These are phyloP conservation scores for Microctonus aethiopoides DNA, from an alignment of 2,888 invertebrate genomes.

Conservation along the genomic window DNA sequence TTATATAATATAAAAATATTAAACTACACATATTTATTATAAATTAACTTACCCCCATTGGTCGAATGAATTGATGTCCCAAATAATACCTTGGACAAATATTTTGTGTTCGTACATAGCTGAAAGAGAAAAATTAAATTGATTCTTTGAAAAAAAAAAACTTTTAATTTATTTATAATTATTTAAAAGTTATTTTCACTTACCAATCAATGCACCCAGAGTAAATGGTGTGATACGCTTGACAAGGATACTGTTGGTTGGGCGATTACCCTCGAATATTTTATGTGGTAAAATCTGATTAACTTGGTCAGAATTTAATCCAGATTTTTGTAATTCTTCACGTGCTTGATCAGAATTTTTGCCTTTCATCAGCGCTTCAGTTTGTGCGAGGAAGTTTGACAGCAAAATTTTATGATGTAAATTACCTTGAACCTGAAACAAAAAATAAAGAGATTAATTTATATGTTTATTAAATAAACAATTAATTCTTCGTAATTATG, in stretches of 20 bases:
- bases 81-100: conserved; percentile 97
- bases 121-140: conserved; percentile 66
- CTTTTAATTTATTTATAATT: background rate
- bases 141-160: background rate
- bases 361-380: conserved; percentile 96
- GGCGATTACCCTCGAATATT: conserved; percentile 95
- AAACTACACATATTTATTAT: background rate
- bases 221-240: conserved; percentile 92
- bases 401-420: conserved; percentile 94
- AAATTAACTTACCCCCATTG: conserved; percentile 89
- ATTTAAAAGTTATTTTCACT: conserved; percentile 48
- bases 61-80: conserved; percentile 99
- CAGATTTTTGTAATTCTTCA: conserved; percentile 83
- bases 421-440: conserved; percentile 71
- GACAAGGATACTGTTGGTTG: conserved; percentile 96
- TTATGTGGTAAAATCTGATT: conserved; percentile 92
- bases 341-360: conserved; percentile 77
- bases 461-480: background rate
- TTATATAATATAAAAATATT: background rate
- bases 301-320: conserved; percentile 79
- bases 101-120: conserved; percentile 99
- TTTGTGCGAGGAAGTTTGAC: conserved; percentile 98
- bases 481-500: background rate
- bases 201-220: conserved; percentile 93
- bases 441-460: too few species aligned